A percentile compares a stretch with the other conserved stretches of the same genome.
Evolutionary conservation across 2,888 invertebrate species (phyloP).

Genomic region (Dryadula phaetusa): DNA sequence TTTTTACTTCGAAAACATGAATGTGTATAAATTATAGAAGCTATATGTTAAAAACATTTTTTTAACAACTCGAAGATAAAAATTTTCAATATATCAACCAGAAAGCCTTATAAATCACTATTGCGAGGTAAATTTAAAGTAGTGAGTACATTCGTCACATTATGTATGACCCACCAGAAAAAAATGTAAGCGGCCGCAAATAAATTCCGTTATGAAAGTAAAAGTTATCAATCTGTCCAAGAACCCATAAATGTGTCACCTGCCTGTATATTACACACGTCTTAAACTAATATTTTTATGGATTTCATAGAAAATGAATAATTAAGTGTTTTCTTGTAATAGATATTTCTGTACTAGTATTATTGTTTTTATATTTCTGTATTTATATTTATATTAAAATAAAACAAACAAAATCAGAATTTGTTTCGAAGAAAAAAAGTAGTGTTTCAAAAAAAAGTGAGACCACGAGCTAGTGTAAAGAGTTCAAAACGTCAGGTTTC

Average conservation of each 20-base stretch:
- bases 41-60: too few relatives aligned
- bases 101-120: background rate
- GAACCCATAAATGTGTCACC: constrained; percentile 25
- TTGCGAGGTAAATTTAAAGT: background rate
- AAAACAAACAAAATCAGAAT: too few relatives aligned
- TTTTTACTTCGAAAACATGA: too few relatives aligned
- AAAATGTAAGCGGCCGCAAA: constrained; percentile 9
- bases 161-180: constrained; percentile 3
- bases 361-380: too few relatives aligned
- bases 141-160: background rate
- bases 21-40: too few relatives aligned
- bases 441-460: too few relatives aligned
- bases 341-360: too few relatives aligned
- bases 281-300: constrained; percentile 11
- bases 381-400: too few relatives aligned
- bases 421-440: too few relatives aligned
- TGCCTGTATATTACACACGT: constrained; percentile 12
- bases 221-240: constrained; percentile 20
- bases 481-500: too few relatives aligned
- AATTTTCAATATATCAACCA: background rate
- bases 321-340: background rate
- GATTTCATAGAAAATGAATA: background rate
- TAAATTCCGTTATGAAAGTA: constrained; percentile 17
- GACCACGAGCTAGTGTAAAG: too few relatives aligned
- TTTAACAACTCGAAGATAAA: too few relatives aligned